Evolutionary conservation across 1,140 invertebrate genomes (phyloP), one percentile per base, ranked within the genome.

Genomic region (Pseudomyrmex concolor): DNA sequence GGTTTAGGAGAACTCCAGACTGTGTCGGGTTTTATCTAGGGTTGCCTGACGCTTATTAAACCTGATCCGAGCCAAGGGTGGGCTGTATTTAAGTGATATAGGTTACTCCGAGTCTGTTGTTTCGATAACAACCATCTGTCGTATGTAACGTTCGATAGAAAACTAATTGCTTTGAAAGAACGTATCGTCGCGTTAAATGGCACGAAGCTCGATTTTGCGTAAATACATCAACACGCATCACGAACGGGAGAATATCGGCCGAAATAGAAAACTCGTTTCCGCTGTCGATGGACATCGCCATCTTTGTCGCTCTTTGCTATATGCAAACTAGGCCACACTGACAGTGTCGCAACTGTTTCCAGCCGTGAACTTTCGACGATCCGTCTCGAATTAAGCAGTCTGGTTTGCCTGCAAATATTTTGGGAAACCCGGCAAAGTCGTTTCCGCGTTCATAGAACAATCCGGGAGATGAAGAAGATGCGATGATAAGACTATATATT

Each of bases 331-430:
- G 76, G 76, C 76, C 76, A 59, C 43, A 2, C 43, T 12, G 19
- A 22, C 51, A 22, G 17, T 19, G 54, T 10, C 10, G 76, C 19
- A 48, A 22, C 25, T 22, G 51, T 25, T 22, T 17, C 13, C n/a
- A 7, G 51, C 5, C n/a, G 66, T 45, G 45, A 71, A 68, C 62
- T 78, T 45, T 1, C 51, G 15, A 34, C 76, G 54, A 55, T 15
- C 3, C 43, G 54, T 71, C 64, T 80, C 60, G 71, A 19, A 19
- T 71, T 59, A 34, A 71, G 43, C 66, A 19, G 66, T 57, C 51
- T 48, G 43, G 51, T 51, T 80, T 70, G 45, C 54, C 45, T 60
- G 66, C 76, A 80, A 80, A 80, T 80, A 80, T 80, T 80, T 80
- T 43, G 54, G 34, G 15, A 34, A 57, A 45, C 34, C 10, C 19